Conservation (phyloP, 1,140 invertebrate species). For the Drosophila repletoides region DNA sequence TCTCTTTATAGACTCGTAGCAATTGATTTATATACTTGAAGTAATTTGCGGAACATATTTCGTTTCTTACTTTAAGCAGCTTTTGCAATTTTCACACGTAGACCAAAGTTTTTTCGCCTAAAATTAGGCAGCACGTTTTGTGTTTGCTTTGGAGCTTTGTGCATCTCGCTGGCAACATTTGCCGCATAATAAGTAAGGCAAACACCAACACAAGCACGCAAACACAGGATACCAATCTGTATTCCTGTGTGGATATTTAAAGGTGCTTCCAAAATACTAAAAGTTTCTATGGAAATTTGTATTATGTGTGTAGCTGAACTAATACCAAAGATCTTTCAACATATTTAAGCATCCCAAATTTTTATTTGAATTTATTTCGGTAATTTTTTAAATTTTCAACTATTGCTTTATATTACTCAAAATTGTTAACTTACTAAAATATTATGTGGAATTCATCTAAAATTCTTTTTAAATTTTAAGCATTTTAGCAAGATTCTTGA, state of each 20-base stretch:
- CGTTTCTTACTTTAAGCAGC: conserved; percentile 17
- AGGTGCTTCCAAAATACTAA: conserved; percentile 1
- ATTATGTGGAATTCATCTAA: too few species aligned
- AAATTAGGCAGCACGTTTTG: conserved; percentile 49
- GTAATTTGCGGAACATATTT: conserved; percentile 32
- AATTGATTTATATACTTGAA: conserved; percentile 38
- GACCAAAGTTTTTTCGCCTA: conserved; percentile 23
- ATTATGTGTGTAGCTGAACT: too few species aligned
- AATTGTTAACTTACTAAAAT: too few species aligned
- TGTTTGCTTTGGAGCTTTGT: conserved; percentile 24
- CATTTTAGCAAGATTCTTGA: too few species aligned
- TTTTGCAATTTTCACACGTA: conserved; percentile 38
- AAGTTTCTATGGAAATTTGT: too few species aligned
- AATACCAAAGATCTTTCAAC: too few species aligned
- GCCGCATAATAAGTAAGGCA: conserved; percentile 70
- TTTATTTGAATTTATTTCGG: too few species aligned
- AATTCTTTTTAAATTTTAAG: too few species aligned
- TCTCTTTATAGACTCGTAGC: background rate
- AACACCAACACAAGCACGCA: too few species aligned
- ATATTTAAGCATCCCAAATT: too few species aligned
- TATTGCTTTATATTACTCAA: too few species aligned
- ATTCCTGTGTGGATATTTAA: background rate
- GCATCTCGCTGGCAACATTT: conserved; percentile 51
- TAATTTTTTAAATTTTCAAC: too few species aligned
- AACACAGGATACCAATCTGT: background rate